phyloP scores from a whole-genome alignment of 1,140 invertebrate species.

The Myzus persicae region DNA sequence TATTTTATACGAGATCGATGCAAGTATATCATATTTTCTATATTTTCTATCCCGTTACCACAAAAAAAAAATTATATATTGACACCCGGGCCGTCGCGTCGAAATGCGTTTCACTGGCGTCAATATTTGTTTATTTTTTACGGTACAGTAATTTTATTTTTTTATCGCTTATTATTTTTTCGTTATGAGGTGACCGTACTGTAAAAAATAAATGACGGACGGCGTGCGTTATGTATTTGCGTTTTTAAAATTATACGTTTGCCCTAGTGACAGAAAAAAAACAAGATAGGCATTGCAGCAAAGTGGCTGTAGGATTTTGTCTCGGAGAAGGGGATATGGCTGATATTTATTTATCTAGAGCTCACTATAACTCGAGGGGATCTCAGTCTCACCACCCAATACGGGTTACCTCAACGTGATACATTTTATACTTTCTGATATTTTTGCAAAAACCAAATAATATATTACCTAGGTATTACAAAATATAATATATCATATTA shows the following conservation, averaged over 20 bases:
- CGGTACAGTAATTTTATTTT: neutral
- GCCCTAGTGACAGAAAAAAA: neutral
- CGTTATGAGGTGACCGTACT: neutral
- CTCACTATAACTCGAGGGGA: neutral
- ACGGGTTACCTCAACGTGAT: neutral
- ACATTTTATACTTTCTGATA: neutral
- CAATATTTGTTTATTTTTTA: constrained; percentile 11
- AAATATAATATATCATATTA: neutral
- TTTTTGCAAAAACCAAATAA: neutral
- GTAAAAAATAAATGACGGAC: neutral
- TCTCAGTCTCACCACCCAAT: neutral
- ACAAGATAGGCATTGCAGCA: neutral
- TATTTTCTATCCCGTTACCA: neutral
- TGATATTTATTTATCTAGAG: neutral
- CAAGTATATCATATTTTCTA: no score
- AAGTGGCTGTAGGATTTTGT: neutral
- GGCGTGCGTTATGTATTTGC: neutral
- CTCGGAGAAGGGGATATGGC: neutral
- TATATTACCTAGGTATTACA: neutral
- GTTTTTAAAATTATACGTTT: neutral
- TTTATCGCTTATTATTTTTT: neutral
- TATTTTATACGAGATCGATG: no score
- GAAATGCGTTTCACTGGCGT: neutral
- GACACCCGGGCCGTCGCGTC: neutral
- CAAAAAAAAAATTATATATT: neutral